A percentile compares a stretch with the other conserved stretches of the same genome.
Evolutionary conservation across 2,113 vertebrate species (phyloP).

Genomic region (Leptosomus discolor): DNA sequence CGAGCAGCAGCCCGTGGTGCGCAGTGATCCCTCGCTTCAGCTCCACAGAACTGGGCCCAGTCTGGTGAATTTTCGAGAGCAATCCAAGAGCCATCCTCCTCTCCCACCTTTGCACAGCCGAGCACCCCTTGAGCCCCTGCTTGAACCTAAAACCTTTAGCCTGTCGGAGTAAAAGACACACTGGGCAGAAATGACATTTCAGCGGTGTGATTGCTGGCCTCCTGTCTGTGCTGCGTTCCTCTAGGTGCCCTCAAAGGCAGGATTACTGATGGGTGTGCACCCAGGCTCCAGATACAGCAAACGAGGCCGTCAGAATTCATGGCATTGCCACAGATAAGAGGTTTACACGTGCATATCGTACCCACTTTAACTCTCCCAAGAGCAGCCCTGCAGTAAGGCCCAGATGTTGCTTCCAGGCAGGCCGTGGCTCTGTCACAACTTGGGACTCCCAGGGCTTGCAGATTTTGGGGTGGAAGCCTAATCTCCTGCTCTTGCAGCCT

Average conservation of each 20-base stretch:
- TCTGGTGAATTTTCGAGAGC: background rate
- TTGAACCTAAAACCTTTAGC: background rate
- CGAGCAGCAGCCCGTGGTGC: background rate
- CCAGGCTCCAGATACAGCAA: background rate
- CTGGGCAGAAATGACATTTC: background rate
- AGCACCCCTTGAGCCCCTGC: too few species aligned
- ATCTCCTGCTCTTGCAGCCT: background rate
- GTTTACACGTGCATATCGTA: background rate
- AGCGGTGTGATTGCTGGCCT: background rate
- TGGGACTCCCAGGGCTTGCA: background rate
- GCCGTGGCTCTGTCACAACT: background rate
- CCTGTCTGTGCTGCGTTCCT: background rate
- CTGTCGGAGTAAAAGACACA: background rate
- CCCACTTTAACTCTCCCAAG: background rate
- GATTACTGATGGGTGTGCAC: background rate
- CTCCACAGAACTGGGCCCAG: background rate
- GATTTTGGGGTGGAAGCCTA: background rate
- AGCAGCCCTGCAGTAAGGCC: background rate
- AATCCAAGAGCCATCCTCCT: background rate
- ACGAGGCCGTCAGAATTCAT: background rate
- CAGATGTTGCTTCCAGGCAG: background rate
- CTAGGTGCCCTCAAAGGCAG: background rate
- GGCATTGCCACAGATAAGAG: background rate
- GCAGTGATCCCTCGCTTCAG: fast-evolving
- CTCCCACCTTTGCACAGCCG: background rate